A percentile compares a stretch with the other conserved stretches of the same genome.
phyloP scores from a whole-genome alignment of 37 sponge, comb jelly and placozoan genomes.

The Geodia barretti region DNA sequence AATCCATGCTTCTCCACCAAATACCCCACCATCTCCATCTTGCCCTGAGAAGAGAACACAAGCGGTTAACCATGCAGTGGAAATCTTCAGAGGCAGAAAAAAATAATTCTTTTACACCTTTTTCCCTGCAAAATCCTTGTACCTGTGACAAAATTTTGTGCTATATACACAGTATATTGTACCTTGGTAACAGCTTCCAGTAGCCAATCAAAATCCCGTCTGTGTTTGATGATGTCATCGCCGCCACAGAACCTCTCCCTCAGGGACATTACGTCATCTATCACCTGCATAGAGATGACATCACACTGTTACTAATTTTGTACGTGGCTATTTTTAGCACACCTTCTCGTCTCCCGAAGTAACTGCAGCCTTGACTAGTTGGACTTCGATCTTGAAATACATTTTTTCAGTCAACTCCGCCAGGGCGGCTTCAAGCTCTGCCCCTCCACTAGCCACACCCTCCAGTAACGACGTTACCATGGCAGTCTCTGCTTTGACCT shows the following conservation, averaged over 20 bases:
- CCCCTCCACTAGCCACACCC: background rate
- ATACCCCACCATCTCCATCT: conserved; percentile 28
- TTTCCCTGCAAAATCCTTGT: too few species aligned
- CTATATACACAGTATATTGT: too few species aligned
- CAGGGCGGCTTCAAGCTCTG: background rate
- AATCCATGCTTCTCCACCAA: conserved; percentile 43
- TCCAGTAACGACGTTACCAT: background rate
- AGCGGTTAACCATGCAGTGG: too few species aligned
- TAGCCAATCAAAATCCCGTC: conserved; percentile 71
- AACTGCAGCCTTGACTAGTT: conserved; percentile 28
- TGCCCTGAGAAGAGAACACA: conserved; percentile 27
- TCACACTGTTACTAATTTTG: background rate
- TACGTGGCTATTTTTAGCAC: background rate
- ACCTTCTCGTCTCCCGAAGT: conserved; percentile 27
- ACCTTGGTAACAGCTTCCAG: conserved; percentile 72
- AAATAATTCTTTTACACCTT: too few species aligned
- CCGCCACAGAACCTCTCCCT: conserved; percentile 14
- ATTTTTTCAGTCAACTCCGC: conserved; percentile 21
- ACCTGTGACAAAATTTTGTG: too few species aligned
- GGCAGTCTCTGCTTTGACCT: background rate
- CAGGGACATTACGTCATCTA: conserved; percentile 19
- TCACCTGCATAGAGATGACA: conserved; percentile 14
- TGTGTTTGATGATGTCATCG: conserved; percentile 18
- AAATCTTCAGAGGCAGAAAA: too few species aligned
- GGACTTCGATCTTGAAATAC: conserved; percentile 8